phyloP scores from a whole-genome alignment of 2,113 vertebrate species.

The Malaclemys terrapin region DNA sequence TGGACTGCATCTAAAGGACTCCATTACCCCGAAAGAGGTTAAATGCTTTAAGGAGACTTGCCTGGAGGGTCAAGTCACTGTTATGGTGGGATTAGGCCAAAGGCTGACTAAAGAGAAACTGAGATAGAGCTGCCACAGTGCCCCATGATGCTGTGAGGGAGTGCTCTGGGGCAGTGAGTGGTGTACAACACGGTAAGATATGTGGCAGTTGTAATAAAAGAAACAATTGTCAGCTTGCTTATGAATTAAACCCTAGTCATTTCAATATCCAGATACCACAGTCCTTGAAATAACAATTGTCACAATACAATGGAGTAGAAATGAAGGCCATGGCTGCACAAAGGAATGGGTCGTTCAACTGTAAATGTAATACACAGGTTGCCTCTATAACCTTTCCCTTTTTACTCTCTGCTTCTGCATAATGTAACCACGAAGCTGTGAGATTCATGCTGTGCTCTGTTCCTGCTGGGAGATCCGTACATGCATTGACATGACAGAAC shows the following conservation, averaged over 20 bases:
- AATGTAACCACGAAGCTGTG: slow-evolving; percentile 23
- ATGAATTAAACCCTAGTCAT: neutral
- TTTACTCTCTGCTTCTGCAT: slow-evolving; percentile 38
- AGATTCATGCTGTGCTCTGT: neutral
- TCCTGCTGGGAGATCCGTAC: neutral
- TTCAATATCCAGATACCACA: neutral
- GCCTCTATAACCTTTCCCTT: slow-evolving; percentile 8
- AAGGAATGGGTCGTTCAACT: slow-evolving; percentile 27
- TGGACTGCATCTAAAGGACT: neutral
- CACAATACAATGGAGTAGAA: neutral
- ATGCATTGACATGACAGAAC: neutral
- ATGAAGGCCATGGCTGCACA: neutral
- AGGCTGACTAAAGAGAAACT: neutral
- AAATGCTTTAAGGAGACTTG: neutral
- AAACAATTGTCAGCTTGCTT: neutral
- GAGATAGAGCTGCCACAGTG: neutral
- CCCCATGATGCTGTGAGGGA: neutral
- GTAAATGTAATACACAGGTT: slow-evolving; percentile 28
- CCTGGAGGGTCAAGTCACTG: neutral
- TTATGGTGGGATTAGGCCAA: neutral
- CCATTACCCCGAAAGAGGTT: neutral
- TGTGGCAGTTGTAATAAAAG: neutral
- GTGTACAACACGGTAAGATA: neutral
- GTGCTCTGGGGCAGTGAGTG: neutral
- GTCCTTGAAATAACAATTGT: neutral